phyloP scores from a whole-genome alignment of 2,113 vertebrate genomes.

The Tiliqua scincoides region DNA sequence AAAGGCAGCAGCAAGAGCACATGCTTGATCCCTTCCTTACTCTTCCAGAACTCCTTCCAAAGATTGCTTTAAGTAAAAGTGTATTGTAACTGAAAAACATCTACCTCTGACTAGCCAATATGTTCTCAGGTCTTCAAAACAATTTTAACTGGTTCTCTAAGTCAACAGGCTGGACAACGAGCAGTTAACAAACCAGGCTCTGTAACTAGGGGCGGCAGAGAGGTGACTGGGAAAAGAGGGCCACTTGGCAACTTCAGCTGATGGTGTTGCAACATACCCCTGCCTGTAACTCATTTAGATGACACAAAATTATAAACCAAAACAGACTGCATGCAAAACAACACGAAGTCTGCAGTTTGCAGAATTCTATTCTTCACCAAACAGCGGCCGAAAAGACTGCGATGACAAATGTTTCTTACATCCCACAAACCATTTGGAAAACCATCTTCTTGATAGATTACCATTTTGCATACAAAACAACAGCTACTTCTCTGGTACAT shows the following conservation, averaged over 20 bases:
- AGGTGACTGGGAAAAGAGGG: not conserved
- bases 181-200: not conserved
- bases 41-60: not conserved
- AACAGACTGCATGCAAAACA: not conserved
- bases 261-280: not conserved
- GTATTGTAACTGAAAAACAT: not conserved
- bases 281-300: not conserved
- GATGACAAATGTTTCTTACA: not conserved
- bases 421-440: not conserved
- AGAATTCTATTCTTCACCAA: not conserved
- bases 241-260: not conserved
- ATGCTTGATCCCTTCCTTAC: not conserved
- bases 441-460: not conserved
- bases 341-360: not conserved
- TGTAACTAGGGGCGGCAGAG: not conserved
- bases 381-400: not conserved
- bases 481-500: not conserved
- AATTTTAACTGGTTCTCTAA: not conserved
- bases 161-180: not conserved
- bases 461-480: not conserved
- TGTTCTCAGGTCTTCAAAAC: not conserved
- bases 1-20: conserved; percentile 1
- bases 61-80: not conserved
- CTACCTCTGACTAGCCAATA: not conserved
- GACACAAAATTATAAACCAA: not conserved